Conservation (phyloP, 2,888 invertebrate species). For the Idaea dimidiata region DNA sequence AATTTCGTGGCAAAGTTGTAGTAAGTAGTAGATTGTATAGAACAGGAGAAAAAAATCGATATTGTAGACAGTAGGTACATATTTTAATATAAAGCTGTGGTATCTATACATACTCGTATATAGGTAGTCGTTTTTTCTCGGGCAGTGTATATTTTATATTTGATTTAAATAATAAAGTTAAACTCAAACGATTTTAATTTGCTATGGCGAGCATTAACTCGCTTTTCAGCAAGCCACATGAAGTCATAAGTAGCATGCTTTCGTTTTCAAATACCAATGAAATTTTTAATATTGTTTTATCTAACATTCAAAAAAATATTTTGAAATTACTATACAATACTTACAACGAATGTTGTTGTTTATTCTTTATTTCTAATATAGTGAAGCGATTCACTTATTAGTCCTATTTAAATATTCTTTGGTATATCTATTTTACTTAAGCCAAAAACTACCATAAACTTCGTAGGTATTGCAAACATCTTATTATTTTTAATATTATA, state of each 20-base stretch:
- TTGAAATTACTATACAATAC: not conserved
- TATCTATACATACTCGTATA: too few species aligned
- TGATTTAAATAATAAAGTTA: too few species aligned
- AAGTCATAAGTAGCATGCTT: not conserved
- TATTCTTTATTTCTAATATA: not conserved
- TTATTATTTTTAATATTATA: not conserved
- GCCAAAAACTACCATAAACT: not conserved
- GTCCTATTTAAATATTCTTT: not conserved
- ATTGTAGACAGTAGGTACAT: not conserved
- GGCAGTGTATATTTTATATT: not conserved
- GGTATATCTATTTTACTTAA: not conserved
- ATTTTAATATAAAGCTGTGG: not conserved
- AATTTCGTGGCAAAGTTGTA: not conserved
- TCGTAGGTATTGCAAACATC: not conserved
- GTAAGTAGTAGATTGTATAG: not conserved
- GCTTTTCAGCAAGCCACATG: not conserved
- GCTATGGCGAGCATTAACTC: not conserved
- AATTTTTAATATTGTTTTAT: too few species aligned
- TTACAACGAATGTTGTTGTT: not conserved
- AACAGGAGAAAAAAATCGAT: not conserved
- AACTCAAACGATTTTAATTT: not conserved
- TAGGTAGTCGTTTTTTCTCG: not conserved
- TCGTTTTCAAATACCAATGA: not conserved
- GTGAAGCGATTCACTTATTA: not conserved
- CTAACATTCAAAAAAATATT: not conserved